Evolutionary conservation across 1,140 invertebrate species (phyloP), one percentile per base, ranked within the genome.

Genomic region (Oryctes rhinoceros): DNA sequence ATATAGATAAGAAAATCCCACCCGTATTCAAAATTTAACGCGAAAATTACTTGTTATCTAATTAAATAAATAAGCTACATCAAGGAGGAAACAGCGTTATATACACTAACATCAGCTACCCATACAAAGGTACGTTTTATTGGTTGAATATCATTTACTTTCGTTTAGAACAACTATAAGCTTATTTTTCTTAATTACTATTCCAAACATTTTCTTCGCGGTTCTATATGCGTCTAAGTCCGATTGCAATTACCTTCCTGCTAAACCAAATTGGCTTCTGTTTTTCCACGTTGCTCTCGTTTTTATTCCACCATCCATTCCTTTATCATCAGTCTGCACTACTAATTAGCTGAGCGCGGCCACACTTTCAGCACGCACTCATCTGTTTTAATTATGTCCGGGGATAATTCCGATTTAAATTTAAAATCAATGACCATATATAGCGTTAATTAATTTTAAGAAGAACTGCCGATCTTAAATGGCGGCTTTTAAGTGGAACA

Each of bases 341-440:
- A 24, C 24, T 71, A 71, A 71, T 71, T 71, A 71, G 65, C 65
- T 71, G 37, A 37, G 65, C 65, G 65, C 65, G 65, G 35, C 65
- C 65, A 71, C 65, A 71, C 24, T 71, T 71, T 71, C 65, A 71
- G 65, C 65, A 71, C 65, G 65, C 65, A 71, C 65, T 71, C 65
- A 71, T 71, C 65, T 24, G 65, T 71, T 71, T 71, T 71, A 71
- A 71, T 71, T 71, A 71, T 71, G 65, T 71, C 65, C 65, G 20
- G 20, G 65, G 65, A 71, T 71, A 71, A 71, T 71, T 71, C 65
- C 65, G 65, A 71, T 71, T 71, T 71, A 71, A 71, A 71, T 71
- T 71, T 71, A 71, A 71, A 71, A 71, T 71, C 65, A 24, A 71
- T 71, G 65, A 35, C 65, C 65, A 71, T 71, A 71, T 71, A 71